Evolutionary conservation across 2,113 vertebrate species (phyloP).

Genomic region (Hepsetus odoe): DNA sequence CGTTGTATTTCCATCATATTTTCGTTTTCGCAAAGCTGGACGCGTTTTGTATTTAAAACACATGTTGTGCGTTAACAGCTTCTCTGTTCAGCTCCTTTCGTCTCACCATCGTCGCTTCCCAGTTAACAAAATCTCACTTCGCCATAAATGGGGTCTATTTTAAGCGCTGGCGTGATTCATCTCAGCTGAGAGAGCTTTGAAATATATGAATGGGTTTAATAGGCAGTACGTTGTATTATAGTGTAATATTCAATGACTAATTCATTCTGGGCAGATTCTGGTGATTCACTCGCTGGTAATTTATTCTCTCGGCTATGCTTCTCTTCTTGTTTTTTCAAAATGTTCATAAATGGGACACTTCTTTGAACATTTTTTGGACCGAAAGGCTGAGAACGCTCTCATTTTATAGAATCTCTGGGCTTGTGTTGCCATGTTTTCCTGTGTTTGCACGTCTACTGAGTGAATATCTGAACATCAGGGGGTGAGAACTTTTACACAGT

Average conservation of each 20-base stretch:
- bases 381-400: background rate
- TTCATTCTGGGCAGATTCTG: background rate
- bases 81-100: background rate
- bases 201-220: slow-evolving; percentile 10
- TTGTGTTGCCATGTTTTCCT: background rate
- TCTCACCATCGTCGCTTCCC: background rate
- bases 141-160: background rate
- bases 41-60: background rate
- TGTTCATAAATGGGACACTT: background rate
- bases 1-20: background rate
- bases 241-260: slow-evolving; percentile 2
- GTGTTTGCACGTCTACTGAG: background rate
- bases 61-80: background rate
- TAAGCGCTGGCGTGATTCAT: slow-evolving; percentile 4
- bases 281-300: background rate
- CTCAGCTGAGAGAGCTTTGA: slow-evolving; percentile 22
- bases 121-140: slow-evolving; percentile 11
- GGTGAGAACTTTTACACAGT: too few species aligned
- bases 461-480: background rate
- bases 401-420: background rate
- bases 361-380: background rate
- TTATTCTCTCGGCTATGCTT: background rate
- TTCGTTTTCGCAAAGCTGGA: background rate
- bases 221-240: background rate
- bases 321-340: background rate